A percentile compares a stretch with the other conserved stretches of the same genome.
Evolutionary conservation across 2,113 vertebrate genomes (phyloP).

Genomic region (Salvelinus sp.): DNA sequence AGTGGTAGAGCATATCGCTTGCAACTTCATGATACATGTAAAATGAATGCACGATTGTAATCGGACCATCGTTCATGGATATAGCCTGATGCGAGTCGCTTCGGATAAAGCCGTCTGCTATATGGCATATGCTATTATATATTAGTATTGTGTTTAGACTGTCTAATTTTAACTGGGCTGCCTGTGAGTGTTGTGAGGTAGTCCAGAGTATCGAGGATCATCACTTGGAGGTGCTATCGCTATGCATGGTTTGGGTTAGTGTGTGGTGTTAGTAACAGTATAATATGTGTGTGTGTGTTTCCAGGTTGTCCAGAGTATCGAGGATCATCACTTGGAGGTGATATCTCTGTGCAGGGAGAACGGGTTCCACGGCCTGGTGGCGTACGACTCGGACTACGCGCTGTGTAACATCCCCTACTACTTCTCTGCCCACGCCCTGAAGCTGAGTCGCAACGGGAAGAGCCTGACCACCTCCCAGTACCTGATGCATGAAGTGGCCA

Average conservation of each 20-base stretch:
- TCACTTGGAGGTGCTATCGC: conserved; percentile 94
- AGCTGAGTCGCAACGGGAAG: conserved; percentile 84
- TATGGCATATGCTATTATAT: background rate
- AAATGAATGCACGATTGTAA: background rate
- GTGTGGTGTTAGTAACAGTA: background rate
- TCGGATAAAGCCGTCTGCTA: background rate
- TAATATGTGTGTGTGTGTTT: conserved; percentile 5
- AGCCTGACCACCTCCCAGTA: too few species aligned
- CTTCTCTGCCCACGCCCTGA: conserved; percentile 94
- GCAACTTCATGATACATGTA: background rate
- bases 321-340: conserved; percentile 75
- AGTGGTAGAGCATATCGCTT: too few species aligned
- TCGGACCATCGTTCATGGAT: too few species aligned
- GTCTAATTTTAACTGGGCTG: background rate
- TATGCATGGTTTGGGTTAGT: conserved; percentile 65
- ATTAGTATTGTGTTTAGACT: background rate
- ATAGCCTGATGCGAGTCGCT: too few species aligned
- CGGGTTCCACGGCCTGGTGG: conserved; percentile 92
- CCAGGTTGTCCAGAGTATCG: conserved; percentile 90
- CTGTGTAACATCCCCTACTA: conserved; percentile 95
- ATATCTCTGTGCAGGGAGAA: conserved; percentile 91
- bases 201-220: conserved; percentile 95
- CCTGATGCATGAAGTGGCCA: too few species aligned
- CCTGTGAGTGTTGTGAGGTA: background rate
- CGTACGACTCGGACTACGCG: conserved; percentile 94